Evolutionary conservation across 1,140 invertebrate genomes (phyloP).

Genomic region (Drosophila equinoxialis): DNA sequence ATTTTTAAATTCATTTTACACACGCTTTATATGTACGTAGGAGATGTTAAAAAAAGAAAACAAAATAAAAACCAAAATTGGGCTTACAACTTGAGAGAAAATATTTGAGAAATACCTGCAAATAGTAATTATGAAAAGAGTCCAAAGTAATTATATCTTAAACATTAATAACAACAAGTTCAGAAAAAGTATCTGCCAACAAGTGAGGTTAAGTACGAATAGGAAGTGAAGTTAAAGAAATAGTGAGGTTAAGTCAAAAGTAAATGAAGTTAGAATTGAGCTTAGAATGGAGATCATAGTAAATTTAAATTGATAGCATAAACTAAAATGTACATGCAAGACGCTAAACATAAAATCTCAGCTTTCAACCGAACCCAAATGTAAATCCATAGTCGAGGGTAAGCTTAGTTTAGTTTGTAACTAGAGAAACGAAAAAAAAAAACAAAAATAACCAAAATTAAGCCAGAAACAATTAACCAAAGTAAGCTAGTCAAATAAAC

Average conservation of each 20-base stretch:
- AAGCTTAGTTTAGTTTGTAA: constrained; percentile 53
- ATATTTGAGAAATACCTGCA: background rate
- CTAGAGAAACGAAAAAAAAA: constrained; percentile 37
- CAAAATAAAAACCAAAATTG: background rate
- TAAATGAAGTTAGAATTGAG: constrained; percentile 16
- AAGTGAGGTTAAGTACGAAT: no score
- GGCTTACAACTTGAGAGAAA: background rate
- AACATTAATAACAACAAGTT: background rate
- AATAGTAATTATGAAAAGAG: background rate
- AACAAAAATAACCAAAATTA: background rate
- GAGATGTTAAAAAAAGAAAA: constrained; percentile 10
- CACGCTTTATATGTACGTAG: constrained; percentile 49
- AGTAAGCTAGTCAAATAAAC: background rate
- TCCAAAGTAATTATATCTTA: background rate
- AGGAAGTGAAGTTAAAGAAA: constrained; percentile 32
- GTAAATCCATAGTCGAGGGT: constrained; percentile 43
- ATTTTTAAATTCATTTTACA: constrained; percentile 67
- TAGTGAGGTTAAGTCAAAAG: constrained; percentile 24
- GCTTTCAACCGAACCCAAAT: constrained; percentile 1
- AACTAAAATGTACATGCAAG: background rate
- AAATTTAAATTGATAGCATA: background rate
- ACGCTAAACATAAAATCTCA: constrained; percentile 6
- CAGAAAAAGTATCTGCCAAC: background rate
- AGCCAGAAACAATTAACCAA: background rate
- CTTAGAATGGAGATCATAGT: constrained; percentile 1